phyloP scores from a whole-genome alignment of 2,888 invertebrate species.

The Cyrtodaria siliqua region DNA sequence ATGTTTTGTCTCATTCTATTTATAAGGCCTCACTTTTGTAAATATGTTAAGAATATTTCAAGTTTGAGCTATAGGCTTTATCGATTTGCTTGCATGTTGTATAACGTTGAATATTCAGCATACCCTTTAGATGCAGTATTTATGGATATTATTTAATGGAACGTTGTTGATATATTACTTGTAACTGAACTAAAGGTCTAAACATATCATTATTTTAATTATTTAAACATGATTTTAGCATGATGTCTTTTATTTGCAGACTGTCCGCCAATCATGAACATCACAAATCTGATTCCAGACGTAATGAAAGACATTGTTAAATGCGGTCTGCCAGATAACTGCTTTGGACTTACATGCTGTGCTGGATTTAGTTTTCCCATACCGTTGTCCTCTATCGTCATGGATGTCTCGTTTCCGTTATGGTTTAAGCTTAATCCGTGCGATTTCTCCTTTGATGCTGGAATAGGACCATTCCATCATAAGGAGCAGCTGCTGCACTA shows the following conservation, averaged over 20 bases:
- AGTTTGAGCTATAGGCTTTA: too few species aligned
- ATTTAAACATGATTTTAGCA: too few species aligned
- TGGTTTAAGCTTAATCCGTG: constrained; percentile 51
- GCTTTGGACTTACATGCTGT: constrained; percentile 67
- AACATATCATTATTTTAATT: too few species aligned
- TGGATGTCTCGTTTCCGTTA: constrained; percentile 39
- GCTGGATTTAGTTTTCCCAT: constrained; percentile 48
- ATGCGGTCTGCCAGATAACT: constrained; percentile 60
- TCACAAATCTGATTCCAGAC: constrained; percentile 37
- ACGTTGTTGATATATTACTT: too few species aligned
- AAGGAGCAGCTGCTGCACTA: constrained; percentile 44
- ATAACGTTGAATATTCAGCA: too few species aligned
- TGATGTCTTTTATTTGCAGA: constrained; percentile 14
- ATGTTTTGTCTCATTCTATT: too few species aligned
- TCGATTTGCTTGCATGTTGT: too few species aligned
- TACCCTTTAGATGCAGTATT: too few species aligned
- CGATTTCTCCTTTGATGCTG: constrained; percentile 27
- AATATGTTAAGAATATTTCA: too few species aligned
- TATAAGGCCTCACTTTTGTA: too few species aligned
- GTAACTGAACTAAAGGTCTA: too few species aligned
- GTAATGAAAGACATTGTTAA: constrained; percentile 36
- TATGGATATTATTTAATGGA: too few species aligned
- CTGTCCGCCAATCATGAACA: constrained; percentile 40
- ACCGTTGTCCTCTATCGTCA: constrained; percentile 40
- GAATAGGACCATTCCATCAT: constrained; percentile 20